phyloP scores from a whole-genome alignment of 2,888 invertebrate species.

The Osmoderma eremita region DNA sequence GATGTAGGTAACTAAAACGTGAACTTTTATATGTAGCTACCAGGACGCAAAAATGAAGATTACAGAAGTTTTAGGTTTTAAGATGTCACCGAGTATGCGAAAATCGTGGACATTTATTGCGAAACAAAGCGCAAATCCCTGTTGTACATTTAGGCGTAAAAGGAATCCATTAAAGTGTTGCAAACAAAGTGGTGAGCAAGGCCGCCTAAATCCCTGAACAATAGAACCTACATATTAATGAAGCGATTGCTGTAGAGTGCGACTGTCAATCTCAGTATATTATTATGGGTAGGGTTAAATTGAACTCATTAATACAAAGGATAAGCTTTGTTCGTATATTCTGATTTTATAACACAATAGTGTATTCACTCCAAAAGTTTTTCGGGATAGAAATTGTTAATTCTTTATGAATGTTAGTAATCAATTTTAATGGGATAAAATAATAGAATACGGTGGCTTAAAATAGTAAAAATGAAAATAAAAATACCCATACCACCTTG shows the following conservation, averaged over 20 bases:
- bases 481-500: too few relatives aligned
- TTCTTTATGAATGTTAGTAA: too few relatives aligned
- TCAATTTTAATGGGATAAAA: too few relatives aligned
- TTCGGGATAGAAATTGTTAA: too few relatives aligned
- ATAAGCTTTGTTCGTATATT: background rate
- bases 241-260: conserved; percentile 20
- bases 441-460: too few relatives aligned
- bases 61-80: too few relatives aligned
- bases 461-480: too few relatives aligned
- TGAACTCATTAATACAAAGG: conserved; percentile 4
- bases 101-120: background rate
- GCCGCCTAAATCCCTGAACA: conserved; percentile 11
- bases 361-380: background rate
- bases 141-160: conserved; percentile 13
- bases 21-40: too few relatives aligned
- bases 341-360: background rate
- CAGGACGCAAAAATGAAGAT: too few relatives aligned
- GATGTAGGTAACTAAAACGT: too few relatives aligned
- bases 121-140: too few relatives aligned
- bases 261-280: conserved; percentile 13
- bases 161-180: conserved; percentile 14
- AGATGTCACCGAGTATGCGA: too few relatives aligned
- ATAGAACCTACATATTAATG: conserved; percentile 31
- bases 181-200: conserved; percentile 20
- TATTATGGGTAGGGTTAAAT: conserved; percentile 16